Conservation (phyloP, 2,888 invertebrate species). For the Pollenia angustigena region DNA sequence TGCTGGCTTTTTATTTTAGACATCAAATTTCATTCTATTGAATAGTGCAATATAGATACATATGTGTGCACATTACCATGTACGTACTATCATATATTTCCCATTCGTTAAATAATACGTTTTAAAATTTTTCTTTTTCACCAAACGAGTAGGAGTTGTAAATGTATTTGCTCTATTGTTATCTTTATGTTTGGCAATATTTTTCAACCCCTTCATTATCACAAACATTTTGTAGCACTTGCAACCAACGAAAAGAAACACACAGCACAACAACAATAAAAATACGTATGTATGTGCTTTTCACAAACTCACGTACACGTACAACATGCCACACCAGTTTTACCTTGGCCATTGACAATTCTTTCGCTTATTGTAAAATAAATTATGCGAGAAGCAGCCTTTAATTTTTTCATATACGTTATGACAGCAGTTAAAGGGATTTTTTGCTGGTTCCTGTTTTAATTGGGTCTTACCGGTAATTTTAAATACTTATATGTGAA, state of each 20-base stretch:
- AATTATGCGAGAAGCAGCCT: background rate
- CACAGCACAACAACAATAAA: constrained; percentile 2
- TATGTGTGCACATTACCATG: background rate
- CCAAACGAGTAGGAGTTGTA: constrained; percentile 29
- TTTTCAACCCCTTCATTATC: constrained; percentile 26
- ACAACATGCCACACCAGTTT: constrained; percentile 31
- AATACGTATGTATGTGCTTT: background rate
- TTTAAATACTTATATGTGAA: too few relatives aligned
- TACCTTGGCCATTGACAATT: constrained; percentile 27
- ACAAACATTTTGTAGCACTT: constrained; percentile 4
- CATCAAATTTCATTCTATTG: background rate
- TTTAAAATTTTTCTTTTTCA: background rate
- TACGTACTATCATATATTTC: background rate
- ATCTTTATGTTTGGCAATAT: constrained; percentile 11
- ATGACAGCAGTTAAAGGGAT: background rate
- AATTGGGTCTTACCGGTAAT: constrained; percentile 4
- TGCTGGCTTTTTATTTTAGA: too few relatives aligned
- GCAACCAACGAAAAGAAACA: constrained; percentile 9
- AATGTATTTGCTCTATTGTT: constrained; percentile 34
- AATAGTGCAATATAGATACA: background rate
- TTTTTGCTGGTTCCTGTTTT: background rate
- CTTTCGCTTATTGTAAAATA: background rate
- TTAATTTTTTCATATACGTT: background rate
- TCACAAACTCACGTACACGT: constrained; percentile 15
- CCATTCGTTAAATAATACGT: background rate